Base-by-base conservation (phyloP, 2,888 invertebrate genomes). In the Cepaea hortensis region DNA sequence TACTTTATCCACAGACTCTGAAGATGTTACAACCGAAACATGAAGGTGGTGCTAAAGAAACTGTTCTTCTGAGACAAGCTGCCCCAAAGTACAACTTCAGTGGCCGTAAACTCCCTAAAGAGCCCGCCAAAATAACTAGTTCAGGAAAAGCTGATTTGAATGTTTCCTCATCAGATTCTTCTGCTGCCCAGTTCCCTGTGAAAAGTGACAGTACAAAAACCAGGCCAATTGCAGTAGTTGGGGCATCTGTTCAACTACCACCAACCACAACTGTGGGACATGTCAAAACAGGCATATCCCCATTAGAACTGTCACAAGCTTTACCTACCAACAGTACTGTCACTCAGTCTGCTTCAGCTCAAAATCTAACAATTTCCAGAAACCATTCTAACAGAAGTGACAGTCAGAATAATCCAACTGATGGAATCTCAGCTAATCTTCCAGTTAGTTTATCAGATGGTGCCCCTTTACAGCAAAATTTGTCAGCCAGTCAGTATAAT, bases 61-160 rank as follows among this genome's bases (percentile, higher is more conserved):
- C 92, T 76, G 89, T 93, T 9, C 87, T 93, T 20, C 70, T 92
- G n/a, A 82, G 91, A 73, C 90, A 92, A 65, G 90, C 93, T 73
- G 79, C 90, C 18, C 92, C 92, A 46, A 93, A 92, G 81, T 92
- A 93, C 87, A 91, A 90, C 85, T 92, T 92, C 81, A 89, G 90
- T 65, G 88, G 81, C 68, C 90, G 89, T 84, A 89, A 88, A 80
- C 88, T 90, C 11, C 89, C 89, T n/a, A 89, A 89, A 73, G 81
- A 88, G 65, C 48, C 81, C 55, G 65, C 15, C n/a, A 76, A 85
- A 48, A 61, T 11, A 4, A 11, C 20, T 4, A 20, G 76, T 76
- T 76, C 15, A 61, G n/a, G 5, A 20, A 73, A n/a, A 72, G 11
- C 55, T 55, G 55, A 55, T 55, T 55, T 55, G 7, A 55, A 9